Evolutionary conservation across 2,113 vertebrate species (phyloP).

Genomic region (Nibea coibor): DNA sequence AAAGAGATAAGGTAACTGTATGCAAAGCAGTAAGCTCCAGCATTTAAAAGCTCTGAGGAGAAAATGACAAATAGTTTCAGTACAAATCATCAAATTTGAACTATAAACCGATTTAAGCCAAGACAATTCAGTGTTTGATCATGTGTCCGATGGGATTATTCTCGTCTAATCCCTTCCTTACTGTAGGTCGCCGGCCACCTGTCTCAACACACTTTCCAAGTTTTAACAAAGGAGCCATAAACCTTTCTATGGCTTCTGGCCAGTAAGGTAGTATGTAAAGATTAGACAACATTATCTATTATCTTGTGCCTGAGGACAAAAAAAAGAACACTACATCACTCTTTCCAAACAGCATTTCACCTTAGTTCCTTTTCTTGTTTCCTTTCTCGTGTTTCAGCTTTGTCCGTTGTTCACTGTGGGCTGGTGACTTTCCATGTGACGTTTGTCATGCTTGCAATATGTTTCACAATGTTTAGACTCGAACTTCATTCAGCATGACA

Average conservation of each 20-base stretch:
- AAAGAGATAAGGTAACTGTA: conserved; percentile 48
- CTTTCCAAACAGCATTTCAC: background rate
- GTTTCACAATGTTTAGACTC: conserved; percentile 34
- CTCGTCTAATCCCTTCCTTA: background rate
- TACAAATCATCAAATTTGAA: background rate
- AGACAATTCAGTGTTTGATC: background rate
- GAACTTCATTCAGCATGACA: background rate
- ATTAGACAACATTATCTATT: conserved; percentile 7
- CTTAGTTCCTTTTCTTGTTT: conserved; percentile 53
- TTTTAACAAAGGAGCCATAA: conserved; percentile 21
- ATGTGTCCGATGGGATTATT: conserved; percentile 5
- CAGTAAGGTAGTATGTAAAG: background rate
- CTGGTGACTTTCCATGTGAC: conserved; percentile 38
- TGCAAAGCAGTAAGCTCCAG: conserved; percentile 51
- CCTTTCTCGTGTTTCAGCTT: background rate
- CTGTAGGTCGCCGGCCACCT: background rate
- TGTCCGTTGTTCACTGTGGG: conserved; percentile 2
- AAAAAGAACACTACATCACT: background rate
- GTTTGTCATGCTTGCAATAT: background rate
- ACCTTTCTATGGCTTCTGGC: background rate
- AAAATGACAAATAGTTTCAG: background rate
- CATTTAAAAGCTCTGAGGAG: background rate
- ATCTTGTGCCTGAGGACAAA: background rate
- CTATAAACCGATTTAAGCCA: background rate
- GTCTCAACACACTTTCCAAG: conserved; percentile 2